Percentiles rank a stretch among this genome's conserved stretches.
Conservation (phyloP, 2,797 vertebrate species). For the Channa striata region DNA sequence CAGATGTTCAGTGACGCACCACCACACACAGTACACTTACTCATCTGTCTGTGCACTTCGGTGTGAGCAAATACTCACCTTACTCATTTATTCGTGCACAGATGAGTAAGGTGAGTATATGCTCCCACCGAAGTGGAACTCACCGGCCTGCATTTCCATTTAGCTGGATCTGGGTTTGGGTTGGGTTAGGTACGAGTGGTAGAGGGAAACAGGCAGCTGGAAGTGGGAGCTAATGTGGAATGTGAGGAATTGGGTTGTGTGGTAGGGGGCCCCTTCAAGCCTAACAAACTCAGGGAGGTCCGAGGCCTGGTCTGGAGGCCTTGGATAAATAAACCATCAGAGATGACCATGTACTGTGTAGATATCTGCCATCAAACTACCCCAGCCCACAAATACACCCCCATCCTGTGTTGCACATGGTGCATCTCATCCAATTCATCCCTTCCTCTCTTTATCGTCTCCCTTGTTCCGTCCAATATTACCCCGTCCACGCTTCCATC, state of each 20-base stretch:
- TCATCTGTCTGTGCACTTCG: constrained; percentile 24
- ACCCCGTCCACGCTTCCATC: constrained; percentile 29
- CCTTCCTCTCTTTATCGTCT: constrained; percentile 20
- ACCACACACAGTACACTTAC: background rate
- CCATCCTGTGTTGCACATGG: constrained; percentile 51
- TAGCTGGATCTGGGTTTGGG: constrained; percentile 49
- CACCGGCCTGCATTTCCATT: constrained; percentile 19
- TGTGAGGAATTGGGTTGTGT: constrained; percentile 88
- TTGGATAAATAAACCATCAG: constrained; percentile 89
- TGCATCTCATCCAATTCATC: constrained; percentile 29
- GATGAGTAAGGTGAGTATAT: constrained; percentile 8
- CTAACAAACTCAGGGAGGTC: constrained; percentile 93
- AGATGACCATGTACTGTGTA: constrained; percentile 88
- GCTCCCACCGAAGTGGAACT: constrained; percentile 14
- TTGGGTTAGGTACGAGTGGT: constrained; percentile 67
- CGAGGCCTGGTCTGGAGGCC: constrained; percentile 87
- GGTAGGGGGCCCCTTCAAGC: constrained; percentile 87
- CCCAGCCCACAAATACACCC: constrained; percentile 76
- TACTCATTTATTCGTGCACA: too few species aligned
- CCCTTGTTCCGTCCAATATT: constrained; percentile 6
- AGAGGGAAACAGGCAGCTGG: constrained; percentile 84
- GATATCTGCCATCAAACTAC: constrained; percentile 87
- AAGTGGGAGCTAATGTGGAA: constrained; percentile 88
- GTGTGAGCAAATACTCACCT: constrained; percentile 12
- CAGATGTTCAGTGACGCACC: constrained; percentile 9